phyloP scores from a whole-genome alignment of 2,797 vertebrate species.

The Chiloscyllium punctatum region DNA sequence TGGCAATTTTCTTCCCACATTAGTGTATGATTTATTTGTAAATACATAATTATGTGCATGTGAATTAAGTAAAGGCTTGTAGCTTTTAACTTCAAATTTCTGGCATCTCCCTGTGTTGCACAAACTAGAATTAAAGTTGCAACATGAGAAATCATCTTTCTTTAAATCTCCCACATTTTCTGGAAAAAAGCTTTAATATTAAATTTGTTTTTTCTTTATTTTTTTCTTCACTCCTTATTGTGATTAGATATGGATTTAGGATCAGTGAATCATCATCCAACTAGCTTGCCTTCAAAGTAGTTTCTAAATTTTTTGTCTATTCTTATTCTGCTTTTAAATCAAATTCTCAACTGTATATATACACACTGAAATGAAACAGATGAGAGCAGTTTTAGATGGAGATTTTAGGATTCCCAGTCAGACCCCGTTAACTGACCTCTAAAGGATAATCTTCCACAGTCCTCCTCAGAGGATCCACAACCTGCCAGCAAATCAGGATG shows the following conservation, averaged over 20 bases:
- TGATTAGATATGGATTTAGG: background rate
- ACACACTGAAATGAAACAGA: background rate
- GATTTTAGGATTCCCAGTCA: background rate
- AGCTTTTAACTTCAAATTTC: background rate
- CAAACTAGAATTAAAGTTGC: background rate
- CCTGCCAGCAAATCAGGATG: conserved; percentile 99
- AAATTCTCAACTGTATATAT: background rate
- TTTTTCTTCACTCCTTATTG: background rate
- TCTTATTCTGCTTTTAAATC: background rate
- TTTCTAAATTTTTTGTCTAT: background rate
- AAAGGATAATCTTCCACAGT: conserved; percentile 96
- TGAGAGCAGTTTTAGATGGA: background rate
- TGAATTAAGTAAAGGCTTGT: background rate
- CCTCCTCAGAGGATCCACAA: conserved; percentile 92
- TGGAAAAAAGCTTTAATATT: background rate
- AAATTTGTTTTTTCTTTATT: background rate
- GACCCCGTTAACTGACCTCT: conserved; percentile 71
- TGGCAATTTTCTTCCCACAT: too few species aligned
- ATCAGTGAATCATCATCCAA: background rate
- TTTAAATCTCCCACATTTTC: background rate
- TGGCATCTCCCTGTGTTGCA: too few species aligned
- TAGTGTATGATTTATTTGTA: background rate
- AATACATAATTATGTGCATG: background rate
- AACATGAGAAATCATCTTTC: background rate
- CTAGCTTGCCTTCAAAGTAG: background rate